Base-by-base conservation (phyloP, 2,113 vertebrate species). In the Acanthochromis polyacanthus region DNA sequence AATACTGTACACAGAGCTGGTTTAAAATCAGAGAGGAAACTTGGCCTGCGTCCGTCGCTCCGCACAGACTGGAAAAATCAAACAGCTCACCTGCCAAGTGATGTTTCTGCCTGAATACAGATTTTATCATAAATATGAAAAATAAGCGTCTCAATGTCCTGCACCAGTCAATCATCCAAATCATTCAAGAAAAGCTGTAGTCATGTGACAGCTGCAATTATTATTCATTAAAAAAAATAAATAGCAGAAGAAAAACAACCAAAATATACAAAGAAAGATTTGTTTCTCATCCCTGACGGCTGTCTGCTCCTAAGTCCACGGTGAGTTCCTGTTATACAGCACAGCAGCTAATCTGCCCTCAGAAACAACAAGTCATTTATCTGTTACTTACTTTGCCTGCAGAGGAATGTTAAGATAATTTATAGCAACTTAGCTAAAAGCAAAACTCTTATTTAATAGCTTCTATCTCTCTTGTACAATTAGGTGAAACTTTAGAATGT, bases 1-100 rank as follows among this genome's bases (percentile, higher is more conserved):
- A 95, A 95, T 95, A 94, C 94, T 94, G 93, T 94, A 93, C 93
- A 94, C 83, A 91, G 74, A 78, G 81, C 81, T 67, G 55, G 71
- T 87, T 84, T 80, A 30, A 81, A 84, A 84, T 70, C 66, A 60
- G 74, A 88, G 81, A 88, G 81, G 82, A 61, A 36, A 71, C 81
- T 14, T 19, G 12, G 38, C 28, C 78, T 66, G 67, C 20, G 25
- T 46, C 23, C 22, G 9, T 36, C 8, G 9, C 9, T 8, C 8
- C 9, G 32, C 32, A 36, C 32, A 36, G 32, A 36, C 32, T 7
- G 32, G 32, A 36, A 38, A 38, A 25, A 4, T 12, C 10, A 3
- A 11, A 59, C 74, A 2, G 51, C 28, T 50, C 10, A 8, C 38
- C 48, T 36, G 19, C 30, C 30, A 36, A 36, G 32, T 36, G 1